phyloP scores from a whole-genome alignment of 2,113 vertebrate genomes.

The Hylia prasina region DNA sequence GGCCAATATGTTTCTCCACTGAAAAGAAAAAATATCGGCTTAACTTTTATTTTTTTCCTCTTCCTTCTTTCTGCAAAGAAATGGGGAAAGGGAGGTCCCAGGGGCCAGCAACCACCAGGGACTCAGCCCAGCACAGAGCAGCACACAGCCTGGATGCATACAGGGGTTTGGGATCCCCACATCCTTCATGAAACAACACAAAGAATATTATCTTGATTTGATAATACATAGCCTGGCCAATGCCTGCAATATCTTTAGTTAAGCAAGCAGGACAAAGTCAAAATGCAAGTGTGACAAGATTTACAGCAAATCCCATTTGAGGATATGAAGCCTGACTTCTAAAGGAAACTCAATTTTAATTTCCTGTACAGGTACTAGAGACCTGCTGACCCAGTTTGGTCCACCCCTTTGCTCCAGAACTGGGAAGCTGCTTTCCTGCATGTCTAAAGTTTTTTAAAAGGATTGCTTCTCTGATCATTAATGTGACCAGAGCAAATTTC shows the following conservation, averaged over 20 bases:
- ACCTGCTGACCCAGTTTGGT: not conserved
- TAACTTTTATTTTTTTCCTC: not conserved
- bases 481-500: not conserved
- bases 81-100: not conserved
- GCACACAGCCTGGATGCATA: accelerated
- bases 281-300: not conserved
- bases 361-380: not conserved
- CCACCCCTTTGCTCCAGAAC: not conserved
- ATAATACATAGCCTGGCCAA: not conserved
- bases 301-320: not conserved
- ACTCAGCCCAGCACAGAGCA: not conserved
- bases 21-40: accelerated
- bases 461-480: accelerated
- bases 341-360: not conserved
- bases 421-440: not conserved
- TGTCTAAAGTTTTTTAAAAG: not conserved
- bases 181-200: not conserved
- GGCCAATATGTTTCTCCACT: not conserved
- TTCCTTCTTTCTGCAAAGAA: not conserved
- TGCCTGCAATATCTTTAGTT: not conserved
- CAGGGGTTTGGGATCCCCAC: not conserved
- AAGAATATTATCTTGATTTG: not conserved
- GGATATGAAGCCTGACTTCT: not conserved
- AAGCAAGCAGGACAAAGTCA: not conserved
- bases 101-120: accelerated